Evolutionary conservation across 2,113 vertebrate species (phyloP).

Genomic region (Psilopogon haemacephalus): DNA sequence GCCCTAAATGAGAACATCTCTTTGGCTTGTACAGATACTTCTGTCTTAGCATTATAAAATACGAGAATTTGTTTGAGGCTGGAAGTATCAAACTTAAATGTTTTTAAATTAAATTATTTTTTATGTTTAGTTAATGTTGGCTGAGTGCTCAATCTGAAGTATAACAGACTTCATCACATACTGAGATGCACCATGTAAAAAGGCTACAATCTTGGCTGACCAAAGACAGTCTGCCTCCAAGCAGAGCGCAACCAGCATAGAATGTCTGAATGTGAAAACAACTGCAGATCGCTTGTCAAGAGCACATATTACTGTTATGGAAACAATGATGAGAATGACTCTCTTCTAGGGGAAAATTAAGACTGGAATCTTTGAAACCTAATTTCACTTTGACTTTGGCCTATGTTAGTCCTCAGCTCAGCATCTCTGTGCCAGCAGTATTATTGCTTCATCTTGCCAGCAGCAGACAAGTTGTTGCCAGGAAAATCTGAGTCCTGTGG

Average conservation of each 20-base stretch:
- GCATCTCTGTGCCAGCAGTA: constrained; percentile 13
- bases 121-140: not conserved
- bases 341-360: constrained; percentile 13
- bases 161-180: not conserved
- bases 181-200: not conserved
- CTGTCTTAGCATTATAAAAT: not conserved
- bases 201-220: not conserved
- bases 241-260: not conserved
- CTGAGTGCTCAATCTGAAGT: not conserved
- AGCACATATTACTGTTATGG: constrained; percentile 2
- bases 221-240: constrained; percentile 20
- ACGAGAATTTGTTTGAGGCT: not conserved
- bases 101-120: not conserved
- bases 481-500: constrained; percentile 53
- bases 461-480: constrained; percentile 42
- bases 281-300: constrained; percentile 4
- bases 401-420: not conserved
- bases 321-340: constrained; percentile 42
- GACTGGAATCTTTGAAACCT: constrained; percentile 33
- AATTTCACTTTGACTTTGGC: constrained; percentile 53
- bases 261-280: constrained; percentile 31
- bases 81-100: not conserved
- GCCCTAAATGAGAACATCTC: not conserved
- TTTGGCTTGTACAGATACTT: not conserved
- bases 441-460: constrained; percentile 43